phyloP scores from a whole-genome alignment of 1,140 invertebrate genomes.

The Diuraphis noxia region DNA sequence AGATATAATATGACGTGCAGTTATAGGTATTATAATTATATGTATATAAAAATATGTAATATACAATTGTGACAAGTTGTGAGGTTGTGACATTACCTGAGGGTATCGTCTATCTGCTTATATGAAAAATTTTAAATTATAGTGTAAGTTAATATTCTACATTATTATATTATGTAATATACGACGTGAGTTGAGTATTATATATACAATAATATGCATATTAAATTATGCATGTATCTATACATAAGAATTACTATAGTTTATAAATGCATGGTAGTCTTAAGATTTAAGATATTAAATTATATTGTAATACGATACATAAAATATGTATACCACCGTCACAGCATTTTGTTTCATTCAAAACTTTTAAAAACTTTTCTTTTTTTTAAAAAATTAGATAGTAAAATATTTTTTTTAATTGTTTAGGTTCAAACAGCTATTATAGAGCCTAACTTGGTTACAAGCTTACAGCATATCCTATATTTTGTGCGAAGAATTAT shows the following conservation, averaged over 20 bases:
- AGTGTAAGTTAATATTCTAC: neutral
- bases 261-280: neutral
- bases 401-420: neutral
- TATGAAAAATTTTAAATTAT: neutral
- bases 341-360: neutral
- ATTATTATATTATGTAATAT: neutral
- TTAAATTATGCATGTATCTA: neutral
- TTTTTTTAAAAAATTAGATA: neutral
- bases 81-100: neutral
- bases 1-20: too few species aligned
- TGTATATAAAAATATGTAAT: neutral
- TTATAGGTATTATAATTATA: too few species aligned
- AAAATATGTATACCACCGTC: neutral
- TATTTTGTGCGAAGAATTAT: neutral
- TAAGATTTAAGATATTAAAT: neutral
- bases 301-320: neutral
- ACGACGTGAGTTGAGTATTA: neutral
- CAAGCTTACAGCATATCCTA: neutral
- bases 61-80: neutral
- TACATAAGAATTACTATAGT: neutral
- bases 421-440: neutral
- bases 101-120: neutral
- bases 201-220: too few species aligned
- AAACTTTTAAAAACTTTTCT: neutral
- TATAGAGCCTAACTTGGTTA: neutral